These are phyloP conservation scores for Anoplopoma fimbria DNA, from an alignment of 2,113 vertebrate species.

Conservation along the genomic window DNA sequence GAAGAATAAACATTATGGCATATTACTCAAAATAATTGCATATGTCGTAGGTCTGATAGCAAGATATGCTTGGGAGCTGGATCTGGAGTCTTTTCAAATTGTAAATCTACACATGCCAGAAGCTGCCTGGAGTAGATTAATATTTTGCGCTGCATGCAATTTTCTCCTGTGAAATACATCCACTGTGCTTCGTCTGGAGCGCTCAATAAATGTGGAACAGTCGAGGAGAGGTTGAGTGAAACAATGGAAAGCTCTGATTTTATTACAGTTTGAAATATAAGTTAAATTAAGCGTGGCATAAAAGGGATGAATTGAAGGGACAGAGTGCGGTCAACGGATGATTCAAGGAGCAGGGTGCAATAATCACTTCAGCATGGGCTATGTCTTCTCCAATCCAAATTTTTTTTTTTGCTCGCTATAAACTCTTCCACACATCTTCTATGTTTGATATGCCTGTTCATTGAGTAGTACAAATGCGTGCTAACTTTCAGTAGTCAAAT, in stretches of 20 bases:
- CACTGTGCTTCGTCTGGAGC: not conserved
- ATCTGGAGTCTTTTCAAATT: not conserved
- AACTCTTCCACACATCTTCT: not conserved
- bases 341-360: not conserved
- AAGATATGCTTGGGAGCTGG: not conserved
- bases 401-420: not conserved
- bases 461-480: not conserved
- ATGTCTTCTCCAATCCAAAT: not conserved
- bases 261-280: not conserved
- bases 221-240: not conserved
- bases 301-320: not conserved
- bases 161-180: not conserved
- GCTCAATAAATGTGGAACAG: not conserved
- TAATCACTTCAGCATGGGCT: constrained; percentile 13
- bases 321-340: not conserved
- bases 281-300: not conserved
- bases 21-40: not conserved
- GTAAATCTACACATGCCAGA: not conserved
- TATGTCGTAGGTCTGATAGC: not conserved
- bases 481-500: not conserved
- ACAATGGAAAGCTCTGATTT: constrained; percentile 24
- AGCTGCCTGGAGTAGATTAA: not conserved
- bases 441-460: not conserved
- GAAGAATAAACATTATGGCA: no score
- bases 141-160: not conserved